Base-by-base conservation (phyloP, 2,113 vertebrate genomes). In the Cryptotis parvus region DNA sequence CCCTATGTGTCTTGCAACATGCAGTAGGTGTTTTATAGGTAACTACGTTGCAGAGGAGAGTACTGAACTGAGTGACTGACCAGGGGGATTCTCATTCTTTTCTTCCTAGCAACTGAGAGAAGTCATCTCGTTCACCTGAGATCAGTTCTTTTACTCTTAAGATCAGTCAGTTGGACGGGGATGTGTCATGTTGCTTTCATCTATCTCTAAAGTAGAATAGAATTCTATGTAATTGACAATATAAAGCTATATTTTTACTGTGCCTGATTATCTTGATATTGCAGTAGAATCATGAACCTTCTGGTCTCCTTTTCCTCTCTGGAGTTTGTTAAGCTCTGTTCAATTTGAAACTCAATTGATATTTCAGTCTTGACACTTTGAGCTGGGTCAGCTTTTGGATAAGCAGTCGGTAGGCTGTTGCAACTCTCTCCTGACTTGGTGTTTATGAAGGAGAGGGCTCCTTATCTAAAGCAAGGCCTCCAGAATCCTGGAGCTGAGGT, bases 231-330 rank as follows among this genome's bases (percentile, higher is more conserved):
- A 72, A 76, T 5, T 29, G 3, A 45, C 39, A 65, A 58, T 4
- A 8, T 55, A 77, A 77, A 63, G 37, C 77, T 41, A 35, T 43
- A 68, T 66, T 45, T 39, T n/a, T 81, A 33, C 31, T 94, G 22
- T 24, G 0, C 55, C 22, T 81, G 68, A 31, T 77, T 5, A 24
- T 87, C 49, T 87, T 93, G 24, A 68, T 43, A 74, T 84, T 39
- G 24, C 24, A 35, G 6, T 84, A 75, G 41, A 84, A 10, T 78
- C 70, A 90, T 83, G 89, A 94, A 77, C n/a, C 49, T 78, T 4
- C 0, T 52, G 33, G 2, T 20, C 68, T 83, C 73, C 26, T 3
- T 68, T 70, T 75, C 33, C 29, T 61, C 39, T 83, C 3, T 6
- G 3, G 10, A 35, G 37, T 35, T 84, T n/a, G 45, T 15, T 24